phyloP scores from a whole-genome alignment of 2,888 invertebrate genomes.

The Mythimna loreyi region DNA sequence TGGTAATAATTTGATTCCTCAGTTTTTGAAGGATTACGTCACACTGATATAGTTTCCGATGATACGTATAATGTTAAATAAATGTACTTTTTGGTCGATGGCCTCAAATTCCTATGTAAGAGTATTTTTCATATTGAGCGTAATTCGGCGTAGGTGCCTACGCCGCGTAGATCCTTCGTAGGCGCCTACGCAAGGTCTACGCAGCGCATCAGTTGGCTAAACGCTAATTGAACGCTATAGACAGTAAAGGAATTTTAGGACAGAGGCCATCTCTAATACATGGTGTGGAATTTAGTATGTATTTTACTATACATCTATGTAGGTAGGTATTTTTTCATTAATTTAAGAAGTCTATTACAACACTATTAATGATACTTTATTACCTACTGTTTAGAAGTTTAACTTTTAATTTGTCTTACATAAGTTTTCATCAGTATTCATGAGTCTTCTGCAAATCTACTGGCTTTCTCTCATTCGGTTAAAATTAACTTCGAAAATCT shows the following conservation, averaged over 20 bases:
- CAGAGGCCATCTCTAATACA: too few species aligned
- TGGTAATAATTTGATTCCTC: neutral
- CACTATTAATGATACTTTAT: conserved; percentile 3
- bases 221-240: neutral
- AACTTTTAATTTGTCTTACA: conserved; percentile 32
- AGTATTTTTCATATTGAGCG: neutral
- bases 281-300: neutral
- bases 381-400: conserved; percentile 7
- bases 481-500: conserved; percentile 33
- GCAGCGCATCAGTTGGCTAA: neutral
- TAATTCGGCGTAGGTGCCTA: neutral
- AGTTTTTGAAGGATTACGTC: neutral
- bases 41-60: neutral
- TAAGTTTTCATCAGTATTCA: conserved; percentile 47
- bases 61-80: too few species aligned
- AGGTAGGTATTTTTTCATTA: conserved; percentile 1
- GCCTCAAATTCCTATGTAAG: neutral
- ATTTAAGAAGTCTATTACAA: neutral
- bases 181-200: conserved; percentile 1
- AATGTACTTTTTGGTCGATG: neutral
- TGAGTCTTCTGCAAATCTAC: conserved; percentile 27
- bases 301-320: neutral
- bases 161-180: conserved; percentile 17
- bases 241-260: neutral
- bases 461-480: conserved; percentile 46